phyloP scores from a whole-genome alignment of 2,797 vertebrate species.

The Eulemur albifrons region DNA sequence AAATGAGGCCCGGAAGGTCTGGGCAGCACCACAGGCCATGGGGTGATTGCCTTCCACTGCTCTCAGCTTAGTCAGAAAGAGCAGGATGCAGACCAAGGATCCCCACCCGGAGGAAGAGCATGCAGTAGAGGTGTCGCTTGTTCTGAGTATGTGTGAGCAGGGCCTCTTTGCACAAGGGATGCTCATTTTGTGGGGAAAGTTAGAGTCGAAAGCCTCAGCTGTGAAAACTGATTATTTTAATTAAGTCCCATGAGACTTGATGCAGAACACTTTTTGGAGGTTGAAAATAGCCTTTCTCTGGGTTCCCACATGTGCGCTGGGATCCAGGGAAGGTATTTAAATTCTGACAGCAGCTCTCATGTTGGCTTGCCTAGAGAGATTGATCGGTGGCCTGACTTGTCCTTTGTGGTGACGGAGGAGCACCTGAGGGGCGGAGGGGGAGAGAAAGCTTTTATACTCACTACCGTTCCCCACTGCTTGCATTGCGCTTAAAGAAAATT shows the following conservation, averaged over 20 bases:
- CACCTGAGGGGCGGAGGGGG: background rate
- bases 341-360: background rate
- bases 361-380: background rate
- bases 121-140: background rate
- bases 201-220: background rate
- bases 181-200: background rate
- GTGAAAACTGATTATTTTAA: slow-evolving; percentile 62
- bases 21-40: background rate
- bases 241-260: slow-evolving; percentile 49
- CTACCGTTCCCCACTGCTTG: background rate
- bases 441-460: background rate
- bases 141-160: background rate
- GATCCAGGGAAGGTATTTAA: background rate
- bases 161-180: background rate
- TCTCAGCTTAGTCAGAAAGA: background rate
- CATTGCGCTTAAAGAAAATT: background rate
- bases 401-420: background rate
- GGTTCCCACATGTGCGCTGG: background rate
- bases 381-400: slow-evolving; percentile 4
- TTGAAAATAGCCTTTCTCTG: slow-evolving; percentile 53
- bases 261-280: background rate
- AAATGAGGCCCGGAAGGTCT: background rate
- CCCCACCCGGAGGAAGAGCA: background rate
- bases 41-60: background rate
- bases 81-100: background rate